phyloP scores from a whole-genome alignment of 2,888 invertebrate genomes.

The Therioaphis trifolii region DNA sequence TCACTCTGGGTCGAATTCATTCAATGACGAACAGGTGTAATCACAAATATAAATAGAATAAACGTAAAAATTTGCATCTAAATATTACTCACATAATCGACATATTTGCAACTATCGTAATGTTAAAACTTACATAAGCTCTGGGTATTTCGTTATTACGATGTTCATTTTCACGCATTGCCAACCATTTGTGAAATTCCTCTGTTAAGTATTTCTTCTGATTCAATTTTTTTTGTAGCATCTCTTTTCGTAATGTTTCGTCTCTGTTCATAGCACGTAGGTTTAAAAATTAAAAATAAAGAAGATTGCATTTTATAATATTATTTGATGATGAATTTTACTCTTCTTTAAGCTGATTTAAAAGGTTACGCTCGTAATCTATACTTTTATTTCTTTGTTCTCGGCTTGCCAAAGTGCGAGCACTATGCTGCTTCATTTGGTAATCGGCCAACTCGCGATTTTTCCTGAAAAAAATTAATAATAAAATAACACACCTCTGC shows the following conservation, averaged over 20 bases:
- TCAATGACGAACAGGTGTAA: neutral
- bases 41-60: too few species aligned
- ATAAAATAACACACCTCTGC: neutral
- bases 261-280: neutral
- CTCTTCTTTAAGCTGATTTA: neutral
- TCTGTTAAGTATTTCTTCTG: neutral
- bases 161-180: neutral
- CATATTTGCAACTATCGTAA: too few species aligned
- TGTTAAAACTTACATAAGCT: conserved; percentile 7
- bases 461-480: neutral
- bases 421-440: neutral
- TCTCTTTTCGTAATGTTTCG: neutral
- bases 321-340: neutral
- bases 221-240: neutral
- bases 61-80: too few species aligned
- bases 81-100: too few species aligned
- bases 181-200: conserved; percentile 15
- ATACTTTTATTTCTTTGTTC: neutral
- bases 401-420: neutral
- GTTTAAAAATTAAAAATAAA: neutral
- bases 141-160: conserved; percentile 11
- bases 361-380: neutral
- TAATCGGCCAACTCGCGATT: neutral
- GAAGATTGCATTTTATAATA: neutral
- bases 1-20: neutral